phyloP scores from a whole-genome alignment of 30 jellyfish, hydroid and myxozoan species.

The Turritopsis dohrnii region DNA sequence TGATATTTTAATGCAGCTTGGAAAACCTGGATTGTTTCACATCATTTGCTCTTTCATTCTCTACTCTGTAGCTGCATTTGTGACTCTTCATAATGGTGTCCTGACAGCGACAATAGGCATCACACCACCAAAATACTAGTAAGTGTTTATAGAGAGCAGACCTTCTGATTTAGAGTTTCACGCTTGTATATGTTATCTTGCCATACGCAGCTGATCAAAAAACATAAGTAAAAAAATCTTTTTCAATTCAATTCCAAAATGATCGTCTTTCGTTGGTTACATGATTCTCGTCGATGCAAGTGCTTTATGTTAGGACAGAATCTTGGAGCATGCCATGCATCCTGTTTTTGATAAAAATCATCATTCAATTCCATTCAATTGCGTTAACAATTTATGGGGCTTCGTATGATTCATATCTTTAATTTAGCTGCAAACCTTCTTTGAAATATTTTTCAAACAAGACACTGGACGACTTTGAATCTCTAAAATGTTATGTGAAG shows the following conservation, averaged over 20 bases:
- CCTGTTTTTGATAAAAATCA: too few species aligned
- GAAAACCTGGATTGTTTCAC: neutral
- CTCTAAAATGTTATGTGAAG: neutral
- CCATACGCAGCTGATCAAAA: too few species aligned
- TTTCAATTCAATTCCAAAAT: too few species aligned
- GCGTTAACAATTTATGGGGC: neutral
- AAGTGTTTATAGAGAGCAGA: neutral
- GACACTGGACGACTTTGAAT: neutral
- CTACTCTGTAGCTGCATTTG: neutral
- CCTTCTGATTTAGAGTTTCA: too few species aligned
- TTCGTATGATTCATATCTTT: neutral
- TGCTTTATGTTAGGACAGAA: too few species aligned
- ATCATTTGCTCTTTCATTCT: neutral
- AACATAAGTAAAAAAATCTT: too few species aligned
- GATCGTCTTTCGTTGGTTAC: too few species aligned
- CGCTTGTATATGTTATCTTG: too few species aligned
- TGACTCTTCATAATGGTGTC: neutral
- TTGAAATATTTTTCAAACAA: neutral
- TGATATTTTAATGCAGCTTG: neutral
- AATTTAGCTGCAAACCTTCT: neutral
- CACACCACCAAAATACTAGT: neutral
- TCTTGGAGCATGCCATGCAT: neutral
- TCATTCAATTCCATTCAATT: neutral
- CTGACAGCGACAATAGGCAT: neutral
- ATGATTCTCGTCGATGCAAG: too few species aligned